Evolutionary conservation across 2,113 vertebrate species (phyloP).

Genomic region (Columba janthina): DNA sequence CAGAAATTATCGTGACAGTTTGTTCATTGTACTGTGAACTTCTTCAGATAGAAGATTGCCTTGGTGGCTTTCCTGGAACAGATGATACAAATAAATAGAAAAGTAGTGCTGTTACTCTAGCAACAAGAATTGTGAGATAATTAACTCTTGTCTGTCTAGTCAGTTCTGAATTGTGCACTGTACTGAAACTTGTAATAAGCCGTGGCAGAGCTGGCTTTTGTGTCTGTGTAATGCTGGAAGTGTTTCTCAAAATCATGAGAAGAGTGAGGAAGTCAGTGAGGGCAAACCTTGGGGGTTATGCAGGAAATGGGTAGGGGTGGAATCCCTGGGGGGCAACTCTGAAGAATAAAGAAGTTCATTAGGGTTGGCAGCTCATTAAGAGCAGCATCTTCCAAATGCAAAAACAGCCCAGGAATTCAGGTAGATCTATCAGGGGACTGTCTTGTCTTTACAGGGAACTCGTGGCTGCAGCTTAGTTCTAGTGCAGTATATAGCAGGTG

Average conservation of each 20-base stretch:
- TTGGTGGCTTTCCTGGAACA: slow-evolving; percentile 6
- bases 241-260: not conserved
- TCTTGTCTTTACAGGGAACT: not conserved
- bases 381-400: not conserved
- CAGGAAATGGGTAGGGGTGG: not conserved
- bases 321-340: not conserved
- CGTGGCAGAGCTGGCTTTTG: not conserved
- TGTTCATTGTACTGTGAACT: slow-evolving; percentile 11
- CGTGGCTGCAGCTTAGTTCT: not conserved
- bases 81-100: slow-evolving; percentile 37
- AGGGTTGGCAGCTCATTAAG: not conserved
- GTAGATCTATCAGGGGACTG: not conserved
- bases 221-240: not conserved
- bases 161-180: not conserved
- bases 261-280: not conserved
- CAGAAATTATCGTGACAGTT: not conserved
- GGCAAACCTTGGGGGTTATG: not conserved
- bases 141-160: slow-evolving; percentile 2
- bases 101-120: slow-evolving; percentile 38
- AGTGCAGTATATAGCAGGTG: not conserved
- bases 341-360: not conserved
- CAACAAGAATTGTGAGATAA: slow-evolving; percentile 29
- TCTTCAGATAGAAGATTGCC: not conserved
- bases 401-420: not conserved
- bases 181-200: not conserved